phyloP scores from a whole-genome alignment of 2,888 invertebrate species.

The Harpalus rubripes region DNA sequence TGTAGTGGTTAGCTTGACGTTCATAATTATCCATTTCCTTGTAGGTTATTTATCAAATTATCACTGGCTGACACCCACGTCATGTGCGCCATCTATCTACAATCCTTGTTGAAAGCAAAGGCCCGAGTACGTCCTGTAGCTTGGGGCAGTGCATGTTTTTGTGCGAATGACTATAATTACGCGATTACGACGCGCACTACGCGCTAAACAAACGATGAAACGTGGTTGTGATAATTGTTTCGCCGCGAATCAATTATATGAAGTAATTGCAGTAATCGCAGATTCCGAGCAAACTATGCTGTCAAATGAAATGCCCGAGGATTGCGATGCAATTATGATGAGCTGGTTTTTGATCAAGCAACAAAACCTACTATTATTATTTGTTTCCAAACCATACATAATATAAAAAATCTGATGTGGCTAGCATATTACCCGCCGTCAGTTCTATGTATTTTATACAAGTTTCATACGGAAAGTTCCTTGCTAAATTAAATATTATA shows the following conservation, averaged over 20 bases:
- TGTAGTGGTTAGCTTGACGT: conserved; percentile 14
- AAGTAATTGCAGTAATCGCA: conserved; percentile 55
- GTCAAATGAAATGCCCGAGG: conserved; percentile 25
- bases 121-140: conserved; percentile 11
- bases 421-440: no score
- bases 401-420: no score
- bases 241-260: conserved; percentile 57
- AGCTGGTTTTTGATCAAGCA: neutral
- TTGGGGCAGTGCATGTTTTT: conserved; percentile 50
- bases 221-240: conserved; percentile 56
- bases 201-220: conserved; percentile 55
- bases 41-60: conserved; percentile 57
- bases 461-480: no score
- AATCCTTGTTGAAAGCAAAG: neutral
- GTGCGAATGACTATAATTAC: conserved; percentile 59
- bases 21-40: conserved; percentile 58
- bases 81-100: conserved; percentile 35
- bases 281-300: conserved; percentile 57
- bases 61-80: conserved; percentile 55
- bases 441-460: no score
- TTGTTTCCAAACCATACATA: no score
- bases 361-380: no score
- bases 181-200: conserved; percentile 27
- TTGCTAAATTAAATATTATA: no score
- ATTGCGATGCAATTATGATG: neutral